A percentile compares a stretch with the other conserved stretches of the same genome.
phyloP scores from a whole-genome alignment of 2,113 vertebrate genomes.

The Probosciger aterrimus region DNA sequence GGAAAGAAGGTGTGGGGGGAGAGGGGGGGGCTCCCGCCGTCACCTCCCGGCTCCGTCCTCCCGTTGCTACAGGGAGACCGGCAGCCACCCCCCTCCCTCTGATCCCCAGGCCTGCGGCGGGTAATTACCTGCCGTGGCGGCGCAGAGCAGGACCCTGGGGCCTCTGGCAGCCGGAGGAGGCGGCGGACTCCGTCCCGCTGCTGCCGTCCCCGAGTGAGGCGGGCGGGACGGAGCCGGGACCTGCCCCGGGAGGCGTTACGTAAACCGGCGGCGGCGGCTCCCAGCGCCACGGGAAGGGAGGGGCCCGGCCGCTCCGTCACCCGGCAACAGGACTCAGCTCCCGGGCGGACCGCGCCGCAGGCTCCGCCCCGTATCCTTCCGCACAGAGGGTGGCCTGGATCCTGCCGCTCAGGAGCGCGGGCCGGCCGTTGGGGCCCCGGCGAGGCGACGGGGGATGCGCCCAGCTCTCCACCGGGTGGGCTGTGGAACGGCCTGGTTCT shows the following conservation, averaged over 20 bases:
- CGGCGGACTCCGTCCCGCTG: conserved; percentile 47
- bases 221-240: conserved; percentile 65
- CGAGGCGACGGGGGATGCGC: rapidly evolving
- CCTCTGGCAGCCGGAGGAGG: conserved; percentile 57
- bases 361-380: conserved; percentile 72
- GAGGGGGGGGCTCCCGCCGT: neutral
- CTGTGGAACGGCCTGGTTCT: rapidly evolving
- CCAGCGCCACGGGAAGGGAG: conserved; percentile 61
- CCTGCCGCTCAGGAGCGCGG: neutral
- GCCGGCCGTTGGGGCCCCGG: rapidly evolving
- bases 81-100: neutral
- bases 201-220: conserved; percentile 67
- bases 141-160: conserved; percentile 46
- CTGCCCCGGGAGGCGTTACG: conserved; percentile 72
- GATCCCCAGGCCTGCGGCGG: neutral
- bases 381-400: conserved; percentile 32
- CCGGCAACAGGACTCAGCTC: conserved; percentile 71
- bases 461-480: neutral
- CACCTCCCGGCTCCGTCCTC: neutral
- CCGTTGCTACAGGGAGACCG: neutral
- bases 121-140: conserved; percentile 38
- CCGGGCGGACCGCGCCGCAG: conserved; percentile 10
- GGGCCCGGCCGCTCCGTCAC: conserved; percentile 58
- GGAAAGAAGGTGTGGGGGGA: neutral
- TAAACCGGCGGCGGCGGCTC: conserved; percentile 70